Conservation (phyloP, 2,888 invertebrate genomes). For the Netelia inedita region DNA sequence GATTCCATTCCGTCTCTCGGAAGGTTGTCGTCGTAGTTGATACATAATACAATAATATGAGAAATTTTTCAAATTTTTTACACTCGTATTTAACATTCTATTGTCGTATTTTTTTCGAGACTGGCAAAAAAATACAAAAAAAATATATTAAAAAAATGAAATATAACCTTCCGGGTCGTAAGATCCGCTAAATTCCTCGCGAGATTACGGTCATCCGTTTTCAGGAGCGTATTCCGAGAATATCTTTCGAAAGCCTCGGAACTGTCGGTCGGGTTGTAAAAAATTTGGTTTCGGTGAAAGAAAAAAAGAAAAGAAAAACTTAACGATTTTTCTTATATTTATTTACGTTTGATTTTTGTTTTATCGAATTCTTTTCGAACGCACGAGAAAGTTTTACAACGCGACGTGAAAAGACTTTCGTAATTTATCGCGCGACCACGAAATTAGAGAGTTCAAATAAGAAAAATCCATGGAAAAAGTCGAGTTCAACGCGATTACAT, state of each 20-base stretch:
- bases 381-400: neutral
- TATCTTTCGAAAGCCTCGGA: neutral
- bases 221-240: neutral
- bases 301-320: conserved; percentile 3
- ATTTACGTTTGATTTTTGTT: neutral
- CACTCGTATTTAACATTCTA: neutral
- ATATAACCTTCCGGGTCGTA: neutral
- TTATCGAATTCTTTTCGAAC: conserved; percentile 3
- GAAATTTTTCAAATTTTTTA: neutral
- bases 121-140: neutral
- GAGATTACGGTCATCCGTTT: conserved; percentile 9
- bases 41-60: conserved; percentile 11
- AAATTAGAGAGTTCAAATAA: conserved; percentile 44
- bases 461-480: conserved; percentile 29
- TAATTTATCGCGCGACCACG: conserved; percentile 1
- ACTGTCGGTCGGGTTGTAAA: neutral
- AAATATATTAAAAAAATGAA: neutral
- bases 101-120: neutral
- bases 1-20: conserved; percentile 45
- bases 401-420: conserved; percentile 1
- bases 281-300: conserved; percentile 5
- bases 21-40: conserved; percentile 37
- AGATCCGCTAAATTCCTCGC: conserved; percentile 36
- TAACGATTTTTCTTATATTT: neutral
- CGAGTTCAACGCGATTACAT: conserved; percentile 10